Evolutionary conservation across 1,140 invertebrate genomes (phyloP).

Genomic region (Leptinotarsa defecta): DNA sequence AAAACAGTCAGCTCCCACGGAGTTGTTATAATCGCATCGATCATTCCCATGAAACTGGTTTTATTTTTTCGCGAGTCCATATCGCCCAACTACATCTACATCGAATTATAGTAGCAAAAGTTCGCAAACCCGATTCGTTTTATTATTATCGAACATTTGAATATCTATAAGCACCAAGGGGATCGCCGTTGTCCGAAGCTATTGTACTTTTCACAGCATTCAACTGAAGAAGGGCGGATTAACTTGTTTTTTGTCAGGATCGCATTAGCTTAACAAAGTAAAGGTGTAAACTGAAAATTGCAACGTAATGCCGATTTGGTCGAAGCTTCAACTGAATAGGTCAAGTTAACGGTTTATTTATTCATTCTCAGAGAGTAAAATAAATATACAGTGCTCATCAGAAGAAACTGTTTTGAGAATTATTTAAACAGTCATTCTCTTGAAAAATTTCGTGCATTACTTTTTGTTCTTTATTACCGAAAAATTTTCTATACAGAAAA

Average conservation of each 20-base stretch:
- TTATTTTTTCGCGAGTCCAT: not conserved
- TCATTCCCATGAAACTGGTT: conserved; percentile 2
- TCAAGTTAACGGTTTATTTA: not conserved
- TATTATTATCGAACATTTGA: not conserved
- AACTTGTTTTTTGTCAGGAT: not conserved
- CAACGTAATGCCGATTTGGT: conserved; percentile 1
- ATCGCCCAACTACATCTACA: not conserved
- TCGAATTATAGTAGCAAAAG: not conserved
- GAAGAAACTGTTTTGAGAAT: too few relatives aligned
- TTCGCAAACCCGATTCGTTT: not conserved
- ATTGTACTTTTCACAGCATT: not conserved
- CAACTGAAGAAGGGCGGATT: not conserved
- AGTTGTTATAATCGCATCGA: not conserved
- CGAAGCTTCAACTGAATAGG: not conserved
- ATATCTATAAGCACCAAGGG: not conserved
- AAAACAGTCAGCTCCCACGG: not conserved
- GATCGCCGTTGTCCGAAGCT: not conserved
- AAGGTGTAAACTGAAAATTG: not conserved
- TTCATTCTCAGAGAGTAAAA: not conserved
- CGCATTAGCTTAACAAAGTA: not conserved
- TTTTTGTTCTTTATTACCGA: too few relatives aligned
- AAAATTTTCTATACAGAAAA: too few relatives aligned
- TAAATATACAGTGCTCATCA: too few relatives aligned
- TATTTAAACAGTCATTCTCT: too few relatives aligned
- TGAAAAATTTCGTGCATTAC: too few relatives aligned